A percentile compares a stretch with the other conserved stretches of the same genome.
Conservation (phyloP, 2,113 vertebrate genomes). For the Perccottus glenii region DNA sequence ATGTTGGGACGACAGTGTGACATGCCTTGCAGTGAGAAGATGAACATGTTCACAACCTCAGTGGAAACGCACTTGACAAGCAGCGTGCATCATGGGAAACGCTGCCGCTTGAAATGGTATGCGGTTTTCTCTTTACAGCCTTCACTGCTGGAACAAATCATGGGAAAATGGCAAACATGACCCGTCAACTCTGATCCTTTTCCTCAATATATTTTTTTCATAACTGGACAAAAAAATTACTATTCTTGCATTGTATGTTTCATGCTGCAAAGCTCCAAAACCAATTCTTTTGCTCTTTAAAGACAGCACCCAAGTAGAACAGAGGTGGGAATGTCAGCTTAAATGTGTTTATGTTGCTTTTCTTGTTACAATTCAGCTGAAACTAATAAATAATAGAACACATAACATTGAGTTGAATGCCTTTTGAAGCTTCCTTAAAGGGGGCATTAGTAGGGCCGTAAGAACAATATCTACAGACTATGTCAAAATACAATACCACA, state of each 20-base stretch:
- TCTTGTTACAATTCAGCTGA: neutral
- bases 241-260: neutral
- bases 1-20: neutral
- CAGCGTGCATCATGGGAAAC: slow-evolving; percentile 4
- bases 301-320: neutral
- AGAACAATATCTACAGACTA: neutral
- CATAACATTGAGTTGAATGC: too few relatives aligned
- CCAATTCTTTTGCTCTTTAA: neutral
- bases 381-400: too few relatives aligned
- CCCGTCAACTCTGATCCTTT: neutral
- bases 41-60: slow-evolving; percentile 8
- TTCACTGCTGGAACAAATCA: neutral
- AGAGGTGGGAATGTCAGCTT: neutral
- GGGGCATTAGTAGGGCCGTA: too few relatives aligned
- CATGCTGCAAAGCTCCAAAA: neutral
- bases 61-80: slow-evolving; percentile 6
- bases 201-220: neutral
- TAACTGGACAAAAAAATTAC: neutral
- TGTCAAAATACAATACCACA: slow-evolving; percentile 7
- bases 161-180: neutral
- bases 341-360: neutral
- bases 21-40: neutral
- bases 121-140: neutral
- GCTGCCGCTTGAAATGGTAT: neutral
- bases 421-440: too few relatives aligned